Evolutionary conservation across 2,888 invertebrate genomes (phyloP), one percentile per base, ranked within the genome.

Genomic region (Noctua fimbriata): DNA sequence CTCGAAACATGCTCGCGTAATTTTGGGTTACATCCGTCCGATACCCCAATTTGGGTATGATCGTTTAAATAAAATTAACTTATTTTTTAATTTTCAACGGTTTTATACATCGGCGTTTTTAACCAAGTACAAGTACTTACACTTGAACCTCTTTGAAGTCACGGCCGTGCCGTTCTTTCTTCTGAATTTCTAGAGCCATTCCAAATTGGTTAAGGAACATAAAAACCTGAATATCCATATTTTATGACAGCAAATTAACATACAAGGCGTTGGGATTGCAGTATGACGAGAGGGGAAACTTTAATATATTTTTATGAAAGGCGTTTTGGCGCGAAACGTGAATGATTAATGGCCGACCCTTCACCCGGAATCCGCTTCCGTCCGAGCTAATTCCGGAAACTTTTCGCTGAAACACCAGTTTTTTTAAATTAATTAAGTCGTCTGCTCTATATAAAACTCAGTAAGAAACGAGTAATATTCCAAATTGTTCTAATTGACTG

Each of bases 301-400:
- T 95, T 95, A 95, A 95, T 95, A 95, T 94, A 95, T 95, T 94
- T 95, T 95, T 94, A 94, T 94, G 94, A 94, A 95, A 95, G 92
- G 93, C 93, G 89, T 94, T 95, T 94, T 93, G 93, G 93, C 93
- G 94, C 92, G 92, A 92, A 93, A 91, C 92, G 91, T 92, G 92
- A 93, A 94, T 96, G 96, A 96, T 96, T 95, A 96, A 96, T 96
- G 92, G 91, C 87, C 91, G 93, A 92, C 94, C 94, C 94, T 94
- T 94, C 94, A 94, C 89, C 91, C 90, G 91, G 89, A 92, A 92
- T 93, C 91, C 92, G 92, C 92, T 92, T 90, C 89, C 90, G 88
- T 90, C 89, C 89, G 85, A 90, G 93, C 93, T 94, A 93, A 94
- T 94, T 93, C 92, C 89, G 91, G 90, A 91, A 93, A 92, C 86